Conservation (phyloP, 23 tunicate species). For the Phallusia fumigata region DNA sequence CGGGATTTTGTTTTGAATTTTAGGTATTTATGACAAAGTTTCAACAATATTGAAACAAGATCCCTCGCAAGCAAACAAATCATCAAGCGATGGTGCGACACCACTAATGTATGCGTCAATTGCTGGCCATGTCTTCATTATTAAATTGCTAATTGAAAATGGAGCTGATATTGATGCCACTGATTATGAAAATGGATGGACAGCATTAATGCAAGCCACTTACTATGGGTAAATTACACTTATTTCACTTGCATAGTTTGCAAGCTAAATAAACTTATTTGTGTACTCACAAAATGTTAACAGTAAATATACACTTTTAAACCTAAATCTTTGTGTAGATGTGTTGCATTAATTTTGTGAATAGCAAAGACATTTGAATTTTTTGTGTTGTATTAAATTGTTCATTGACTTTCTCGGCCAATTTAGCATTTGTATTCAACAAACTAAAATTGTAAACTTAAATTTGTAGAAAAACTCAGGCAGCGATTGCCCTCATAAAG, state of each 20-base stretch:
- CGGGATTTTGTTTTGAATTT: too few relatives aligned
- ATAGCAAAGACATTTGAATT: too few relatives aligned
- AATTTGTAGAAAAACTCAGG: constrained; percentile 55
- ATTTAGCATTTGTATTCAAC: too few relatives aligned
- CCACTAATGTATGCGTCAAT: constrained; percentile 97
- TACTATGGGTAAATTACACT: constrained; percentile 63
- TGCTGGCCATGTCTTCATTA: constrained; percentile 66
- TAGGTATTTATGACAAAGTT: constrained; percentile 40
- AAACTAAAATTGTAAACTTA: background rate
- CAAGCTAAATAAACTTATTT: too few relatives aligned
- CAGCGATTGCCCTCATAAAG: constrained; percentile 61
- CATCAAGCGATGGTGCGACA: constrained; percentile 92
- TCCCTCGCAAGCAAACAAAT: constrained; percentile 55
- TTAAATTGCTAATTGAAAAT: constrained; percentile 57
- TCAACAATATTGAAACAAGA: constrained; percentile 31
- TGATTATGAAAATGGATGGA: constrained; percentile 98
- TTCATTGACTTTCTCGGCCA: too few relatives aligned
- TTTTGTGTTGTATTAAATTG: too few relatives aligned
- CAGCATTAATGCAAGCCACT: constrained; percentile 98
- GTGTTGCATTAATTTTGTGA: too few relatives aligned
- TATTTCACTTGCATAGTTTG: too few relatives aligned
- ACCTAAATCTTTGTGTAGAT: too few relatives aligned
- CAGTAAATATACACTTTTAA: too few relatives aligned
- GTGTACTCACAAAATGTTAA: too few relatives aligned
- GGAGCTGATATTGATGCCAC: constrained; percentile 96